Conservation (phyloP, 2,797 vertebrate species). For the Rhabdomys pumilio region DNA sequence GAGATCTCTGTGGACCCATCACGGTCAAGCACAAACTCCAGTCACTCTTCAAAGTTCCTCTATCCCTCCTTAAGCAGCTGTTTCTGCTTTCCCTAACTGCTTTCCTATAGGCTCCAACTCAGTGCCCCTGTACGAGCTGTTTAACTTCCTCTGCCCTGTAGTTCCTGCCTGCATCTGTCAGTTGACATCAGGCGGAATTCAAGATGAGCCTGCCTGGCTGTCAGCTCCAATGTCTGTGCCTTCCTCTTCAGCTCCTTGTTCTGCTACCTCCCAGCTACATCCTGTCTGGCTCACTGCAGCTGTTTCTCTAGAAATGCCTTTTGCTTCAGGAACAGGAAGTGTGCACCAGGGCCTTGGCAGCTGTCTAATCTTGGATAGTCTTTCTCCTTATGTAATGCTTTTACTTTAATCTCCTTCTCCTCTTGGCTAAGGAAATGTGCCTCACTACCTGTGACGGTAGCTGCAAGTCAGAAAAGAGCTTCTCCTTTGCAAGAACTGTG, state of each 20-base stretch:
- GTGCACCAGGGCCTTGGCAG: conserved; percentile 37
- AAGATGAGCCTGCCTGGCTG: conserved; percentile 67
- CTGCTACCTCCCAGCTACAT: conserved; percentile 59
- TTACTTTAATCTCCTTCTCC: conserved; percentile 83
- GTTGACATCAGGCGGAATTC: conserved; percentile 73
- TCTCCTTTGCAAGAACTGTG: conserved; percentile 82
- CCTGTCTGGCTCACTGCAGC: conserved; percentile 41
- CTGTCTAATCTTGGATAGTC: conserved; percentile 64
- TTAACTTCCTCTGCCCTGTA: conserved; percentile 76
- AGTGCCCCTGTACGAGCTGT: conserved; percentile 68
- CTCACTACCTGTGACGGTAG: conserved; percentile 84
- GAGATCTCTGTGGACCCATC: background rate
- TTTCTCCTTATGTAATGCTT: conserved; percentile 41
- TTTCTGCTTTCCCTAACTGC: conserved; percentile 74
- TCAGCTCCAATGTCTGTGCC: conserved; percentile 62
- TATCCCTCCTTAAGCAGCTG: conserved; percentile 82
- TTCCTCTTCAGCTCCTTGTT: conserved; percentile 67
- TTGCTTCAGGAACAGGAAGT: conserved; percentile 77
- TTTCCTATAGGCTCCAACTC: conserved; percentile 68
- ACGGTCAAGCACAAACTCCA: background rate
- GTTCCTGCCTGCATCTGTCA: conserved; percentile 81
- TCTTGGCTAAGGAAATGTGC: conserved; percentile 80
- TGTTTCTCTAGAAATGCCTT: conserved; percentile 80
- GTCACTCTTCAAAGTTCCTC: conserved; percentile 31
- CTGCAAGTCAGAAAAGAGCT: conserved; percentile 80